Evolutionary conservation across 2,888 invertebrate genomes (phyloP), one percentile per base, ranked within the genome.

Genomic region (Xanthorhoe designata): DNA sequence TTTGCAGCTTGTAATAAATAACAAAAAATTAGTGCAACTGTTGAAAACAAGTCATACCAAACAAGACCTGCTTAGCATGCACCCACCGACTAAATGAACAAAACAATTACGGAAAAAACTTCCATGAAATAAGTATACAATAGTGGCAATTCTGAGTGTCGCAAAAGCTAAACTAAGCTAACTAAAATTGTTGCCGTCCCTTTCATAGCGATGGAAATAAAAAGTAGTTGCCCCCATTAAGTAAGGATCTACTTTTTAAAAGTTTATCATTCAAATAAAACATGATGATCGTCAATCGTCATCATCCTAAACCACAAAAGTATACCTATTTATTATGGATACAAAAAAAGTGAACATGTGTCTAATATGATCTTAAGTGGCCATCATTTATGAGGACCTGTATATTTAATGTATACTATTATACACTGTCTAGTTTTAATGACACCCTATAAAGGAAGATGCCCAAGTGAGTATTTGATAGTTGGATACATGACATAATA

Each of bases 1-100:
- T n/a, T n/a, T n/a, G n/a, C n/a, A n/a, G n/a, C n/a, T n/a, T n/a
- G n/a, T n/a, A n/a, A n/a, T n/a, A n/a, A n/a, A n/a, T n/a, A n/a
- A n/a, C n/a, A n/a, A n/a, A n/a, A n/a, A n/a, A n/a, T n/a, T n/a
- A 89, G 90, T 85, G 85, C 89, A 91, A 90, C 90, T 89, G 89
- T 88, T 87, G 85, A 83, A 32, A 32, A 32, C 32, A 32, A 79
- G 78, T 82, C 83, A 82, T 88, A 85, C 84, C 79, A 83, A 83
- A 81, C 86, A 85, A 82, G 82, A 78, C 79, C 77, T 77, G 73
- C 76, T 72, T 76, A 77, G 73, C 71, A 61, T 32, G 17, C 82
- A 72, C 82, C 82, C 86, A 84, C 83, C 80, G 84, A 80, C 81
- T 69, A 24, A 24, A 24, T 9, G 1, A 3, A 47, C 17, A 47